phyloP scores from a whole-genome alignment of 2,888 invertebrate species.

The Neoascia interrupta region DNA sequence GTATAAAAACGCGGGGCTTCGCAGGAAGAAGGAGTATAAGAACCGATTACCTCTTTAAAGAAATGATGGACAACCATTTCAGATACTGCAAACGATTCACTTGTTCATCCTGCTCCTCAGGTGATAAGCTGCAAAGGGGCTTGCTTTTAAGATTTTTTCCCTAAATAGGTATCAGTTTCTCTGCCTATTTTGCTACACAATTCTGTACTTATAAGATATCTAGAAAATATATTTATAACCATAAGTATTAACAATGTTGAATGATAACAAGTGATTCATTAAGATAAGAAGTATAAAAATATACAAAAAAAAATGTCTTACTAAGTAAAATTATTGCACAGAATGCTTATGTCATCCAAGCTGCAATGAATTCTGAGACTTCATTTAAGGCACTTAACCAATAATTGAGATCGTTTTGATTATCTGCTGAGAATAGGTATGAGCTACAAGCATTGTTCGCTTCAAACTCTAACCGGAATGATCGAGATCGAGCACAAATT shows the following conservation, averaged over 20 bases:
- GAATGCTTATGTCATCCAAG: conserved; percentile 77
- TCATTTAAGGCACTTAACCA: conserved; percentile 81
- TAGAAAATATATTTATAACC: conserved; percentile 38
- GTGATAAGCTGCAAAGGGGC: too few species aligned
- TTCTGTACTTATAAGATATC: too few species aligned
- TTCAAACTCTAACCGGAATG: conserved; percentile 77
- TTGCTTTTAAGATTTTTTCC: too few species aligned
- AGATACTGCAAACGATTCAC: too few species aligned
- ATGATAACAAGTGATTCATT: conserved; percentile 48
- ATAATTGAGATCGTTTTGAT: conserved; percentile 78
- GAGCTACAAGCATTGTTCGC: conserved; percentile 32
- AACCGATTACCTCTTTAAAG: too few species aligned
- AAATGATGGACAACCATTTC: too few species aligned
- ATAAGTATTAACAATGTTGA: conserved; percentile 47
- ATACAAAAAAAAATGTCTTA: conserved; percentile 29
- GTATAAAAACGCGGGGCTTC: too few species aligned
- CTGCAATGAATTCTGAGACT: conserved; percentile 78
- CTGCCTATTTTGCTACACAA: too few species aligned
- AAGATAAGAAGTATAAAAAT: conserved; percentile 44
- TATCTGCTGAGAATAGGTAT: conserved; percentile 80
- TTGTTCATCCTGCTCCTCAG: too few species aligned
- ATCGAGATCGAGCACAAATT: conserved; percentile 80
- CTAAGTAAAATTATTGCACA: conserved; percentile 50
- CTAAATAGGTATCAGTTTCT: too few species aligned
- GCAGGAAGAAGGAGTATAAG: too few species aligned